Conservation (phyloP, 2,797 vertebrate species). For the Neoniphon sammara region DNA sequence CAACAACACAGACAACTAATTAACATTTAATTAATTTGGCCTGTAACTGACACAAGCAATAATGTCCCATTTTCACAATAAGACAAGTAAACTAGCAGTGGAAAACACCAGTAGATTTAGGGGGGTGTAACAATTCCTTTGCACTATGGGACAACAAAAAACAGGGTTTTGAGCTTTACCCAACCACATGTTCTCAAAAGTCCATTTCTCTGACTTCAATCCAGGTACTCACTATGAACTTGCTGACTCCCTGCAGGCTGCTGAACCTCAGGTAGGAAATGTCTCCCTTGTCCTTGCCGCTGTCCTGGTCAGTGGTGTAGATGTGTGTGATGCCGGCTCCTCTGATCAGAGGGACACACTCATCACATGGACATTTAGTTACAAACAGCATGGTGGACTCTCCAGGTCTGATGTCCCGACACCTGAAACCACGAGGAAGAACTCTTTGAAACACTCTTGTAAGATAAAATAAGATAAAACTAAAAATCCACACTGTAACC, state of each 20-base stretch:
- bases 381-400: slow-evolving; percentile 94
- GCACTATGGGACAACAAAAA: too few relatives aligned
- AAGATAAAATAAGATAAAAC: too few relatives aligned
- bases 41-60: too few relatives aligned
- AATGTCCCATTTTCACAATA: too few relatives aligned
- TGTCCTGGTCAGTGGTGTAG: slow-evolving; percentile 92
- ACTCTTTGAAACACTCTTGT: not conserved
- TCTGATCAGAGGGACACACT: slow-evolving; percentile 93
- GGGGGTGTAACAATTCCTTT: too few relatives aligned
- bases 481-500: too few relatives aligned
- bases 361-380: slow-evolving; percentile 95
- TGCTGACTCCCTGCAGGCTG: slow-evolving; percentile 85
- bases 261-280: slow-evolving; percentile 94
- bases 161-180: too few relatives aligned
- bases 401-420: slow-evolving; percentile 86
- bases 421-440: slow-evolving; percentile 75
- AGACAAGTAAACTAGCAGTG: too few relatives aligned
- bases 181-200: too few relatives aligned
- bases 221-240: slow-evolving; percentile 87
- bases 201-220: not conserved
- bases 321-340: slow-evolving; percentile 93
- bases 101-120: too few relatives aligned
- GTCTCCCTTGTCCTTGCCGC: slow-evolving; percentile 92
- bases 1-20: too few relatives aligned
- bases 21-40: too few relatives aligned